Evolutionary conservation across 2,888 invertebrate species (phyloP).

Genomic region (Nysson spinosus): DNA sequence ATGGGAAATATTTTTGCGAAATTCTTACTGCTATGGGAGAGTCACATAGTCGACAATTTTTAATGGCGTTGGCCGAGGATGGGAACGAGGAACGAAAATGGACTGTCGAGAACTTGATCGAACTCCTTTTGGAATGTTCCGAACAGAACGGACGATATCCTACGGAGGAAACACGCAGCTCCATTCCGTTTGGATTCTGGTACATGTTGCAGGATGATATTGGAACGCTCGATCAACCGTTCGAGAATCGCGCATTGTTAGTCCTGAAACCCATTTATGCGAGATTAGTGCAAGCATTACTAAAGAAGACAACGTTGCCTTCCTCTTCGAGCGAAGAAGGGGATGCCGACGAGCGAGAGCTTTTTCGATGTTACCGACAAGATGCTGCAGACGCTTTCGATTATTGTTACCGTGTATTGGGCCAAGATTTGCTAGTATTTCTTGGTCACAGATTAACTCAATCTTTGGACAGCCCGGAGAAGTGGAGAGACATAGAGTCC

Average conservation of each 20-base stretch:
- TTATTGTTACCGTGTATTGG: constrained; percentile 91
- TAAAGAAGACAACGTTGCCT: constrained; percentile 89
- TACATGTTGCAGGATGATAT: constrained; percentile 88
- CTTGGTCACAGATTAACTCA: constrained; percentile 83
- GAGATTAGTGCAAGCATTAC: constrained; percentile 85
- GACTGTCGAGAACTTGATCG: constrained; percentile 82
- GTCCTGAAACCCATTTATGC: constrained; percentile 87
- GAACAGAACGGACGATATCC: constrained; percentile 91
- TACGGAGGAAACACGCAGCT: constrained; percentile 91
- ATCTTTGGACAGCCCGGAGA: constrained; percentile 77
- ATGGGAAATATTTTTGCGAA: constrained; percentile 69
- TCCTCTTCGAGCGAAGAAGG: constrained; percentile 68
- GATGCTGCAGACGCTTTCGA: constrained; percentile 92
- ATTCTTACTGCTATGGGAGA: constrained; percentile 77
- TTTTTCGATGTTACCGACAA: constrained; percentile 89
- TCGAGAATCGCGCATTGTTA: constrained; percentile 60
- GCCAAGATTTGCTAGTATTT: constrained; percentile 84
- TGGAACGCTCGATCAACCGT: constrained; percentile 63
- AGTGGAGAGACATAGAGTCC: constrained; percentile 80
- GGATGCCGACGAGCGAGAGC: constrained; percentile 87
- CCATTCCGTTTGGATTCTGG: constrained; percentile 93
- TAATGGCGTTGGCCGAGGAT: constrained; percentile 79
- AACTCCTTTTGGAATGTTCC: constrained; percentile 88
- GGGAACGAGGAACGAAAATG: constrained; percentile 79
- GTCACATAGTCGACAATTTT: constrained; percentile 79